Base-by-base conservation (phyloP, 2,797 vertebrate species). In the Sebastes variabilis region DNA sequence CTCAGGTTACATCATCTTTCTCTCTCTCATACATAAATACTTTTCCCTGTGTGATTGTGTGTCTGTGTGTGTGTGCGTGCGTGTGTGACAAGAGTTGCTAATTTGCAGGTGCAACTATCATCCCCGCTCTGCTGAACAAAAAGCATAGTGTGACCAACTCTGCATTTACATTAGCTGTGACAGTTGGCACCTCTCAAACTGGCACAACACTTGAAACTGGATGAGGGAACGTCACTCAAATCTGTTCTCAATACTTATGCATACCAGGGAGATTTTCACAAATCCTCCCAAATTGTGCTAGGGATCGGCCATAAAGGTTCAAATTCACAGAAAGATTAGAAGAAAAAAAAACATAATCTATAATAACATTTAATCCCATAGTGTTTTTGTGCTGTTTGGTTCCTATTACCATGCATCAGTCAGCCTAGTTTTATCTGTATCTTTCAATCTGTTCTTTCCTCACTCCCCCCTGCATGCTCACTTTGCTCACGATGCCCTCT, bases 401-500 rank as follows among this genome's bases (percentile, higher is more conserved):
- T 80, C 56, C 46, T 67, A 82, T 88, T 80, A 77, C 72, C 55
- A 62, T 75, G 55, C 38, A 80, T 62, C 68, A 83, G 83, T 82
- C 79, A 62, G 68, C 52, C 59, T 61, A 56, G 61, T 79, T 80
- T 61, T 78, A 89, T 90, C 77, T 79, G 58, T 60, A 80, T 82
- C 77, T 73, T 77, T 80, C 70, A 55, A 80, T 90, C 82, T 81
- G 13, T 67, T 86, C 72, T 72, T 72, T 75, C 60, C 55, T 77
- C 81, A 62, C 76, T 77, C 79, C 64, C 65, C 62, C 54, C 49
- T 42, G 29, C n/a, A 2, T 83, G 67, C 65, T 88, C 89, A 81
- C 68, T 83, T 86, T 80, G 69, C 85, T 82, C 81, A 67, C 72
- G 58, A 75, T 88, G 89, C 83, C 90, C 90, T 88, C 87, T 85